These are phyloP conservation scores for Verasper variegatus DNA, from an alignment of 2,113 vertebrate genomes.

Conservation along the genomic window DNA sequence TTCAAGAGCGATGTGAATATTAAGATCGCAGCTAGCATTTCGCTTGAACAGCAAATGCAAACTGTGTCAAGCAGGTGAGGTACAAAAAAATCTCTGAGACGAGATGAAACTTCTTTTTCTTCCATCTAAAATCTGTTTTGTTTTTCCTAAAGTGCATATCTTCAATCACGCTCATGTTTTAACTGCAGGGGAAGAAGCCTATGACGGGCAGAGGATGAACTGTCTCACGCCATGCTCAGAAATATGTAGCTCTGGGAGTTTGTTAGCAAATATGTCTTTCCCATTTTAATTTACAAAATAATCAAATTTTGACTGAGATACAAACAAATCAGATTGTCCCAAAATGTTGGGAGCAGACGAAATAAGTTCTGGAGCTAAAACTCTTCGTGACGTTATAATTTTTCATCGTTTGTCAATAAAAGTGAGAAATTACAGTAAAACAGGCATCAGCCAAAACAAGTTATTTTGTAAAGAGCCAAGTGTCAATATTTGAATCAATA, in stretches of 20 bases:
- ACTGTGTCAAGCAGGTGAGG: conserved; percentile 26
- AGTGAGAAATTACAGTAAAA: too few species aligned
- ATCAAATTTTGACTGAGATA: not conserved
- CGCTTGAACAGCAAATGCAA: conserved; percentile 10
- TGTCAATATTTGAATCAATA: too few species aligned
- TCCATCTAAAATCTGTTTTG: conserved; percentile 10
- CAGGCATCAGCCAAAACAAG: too few species aligned
- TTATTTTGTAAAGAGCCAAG: too few species aligned
- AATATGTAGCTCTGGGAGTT: not conserved
- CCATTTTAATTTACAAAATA: not conserved
- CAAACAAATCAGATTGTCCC: too few species aligned
- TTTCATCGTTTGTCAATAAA: too few species aligned
- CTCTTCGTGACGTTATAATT: too few species aligned
- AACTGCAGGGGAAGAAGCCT: conserved; percentile 16
- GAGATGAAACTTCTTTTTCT: conserved; percentile 40
- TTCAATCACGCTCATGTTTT: conserved; percentile 23
- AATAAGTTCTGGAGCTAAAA: too few species aligned
- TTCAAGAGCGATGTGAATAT: conserved; percentile 63
- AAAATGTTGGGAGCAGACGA: too few species aligned
- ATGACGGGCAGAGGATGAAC: not conserved
- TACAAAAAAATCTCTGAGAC: conserved; percentile 14
- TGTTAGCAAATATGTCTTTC: not conserved
- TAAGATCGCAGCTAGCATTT: conserved; percentile 9
- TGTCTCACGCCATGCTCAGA: not conserved
- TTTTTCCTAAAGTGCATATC: conserved; percentile 71